These are phyloP conservation scores for Heliconius nattereri DNA, from an alignment of 1,140 invertebrate genomes.

Conservation along the genomic window DNA sequence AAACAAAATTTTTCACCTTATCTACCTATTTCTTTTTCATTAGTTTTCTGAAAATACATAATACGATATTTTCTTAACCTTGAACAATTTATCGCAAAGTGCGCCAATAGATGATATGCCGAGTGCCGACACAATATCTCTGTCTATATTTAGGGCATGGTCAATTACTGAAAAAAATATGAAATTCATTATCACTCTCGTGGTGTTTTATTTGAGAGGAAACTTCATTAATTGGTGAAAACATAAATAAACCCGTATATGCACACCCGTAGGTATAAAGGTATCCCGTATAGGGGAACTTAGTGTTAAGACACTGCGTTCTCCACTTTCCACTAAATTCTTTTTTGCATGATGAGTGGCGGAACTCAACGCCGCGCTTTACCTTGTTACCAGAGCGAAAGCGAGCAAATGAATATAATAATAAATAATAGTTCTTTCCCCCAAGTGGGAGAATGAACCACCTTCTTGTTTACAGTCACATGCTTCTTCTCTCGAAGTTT, in stretches of 20 bases:
- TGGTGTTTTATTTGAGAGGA: not conserved
- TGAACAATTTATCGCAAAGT: conserved; percentile 57
- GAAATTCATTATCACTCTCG: conserved; percentile 17
- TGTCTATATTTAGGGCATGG: conserved; percentile 61
- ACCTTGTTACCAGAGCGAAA: too few species aligned
- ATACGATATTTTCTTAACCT: conserved; percentile 47
- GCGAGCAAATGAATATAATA: too few species aligned
- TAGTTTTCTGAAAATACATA: conserved; percentile 21
- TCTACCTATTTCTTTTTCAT: not conserved
- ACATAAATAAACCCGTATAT: not conserved
- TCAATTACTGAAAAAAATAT: conserved; percentile 54
- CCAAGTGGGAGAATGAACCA: too few species aligned
- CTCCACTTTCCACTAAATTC: too few species aligned
- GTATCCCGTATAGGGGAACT: too few species aligned
- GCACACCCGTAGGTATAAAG: too few species aligned
- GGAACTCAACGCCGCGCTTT: too few species aligned
- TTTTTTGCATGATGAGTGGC: too few species aligned
- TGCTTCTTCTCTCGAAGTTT: not conserved
- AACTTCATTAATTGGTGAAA: not conserved
- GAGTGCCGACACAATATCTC: conserved; percentile 39
- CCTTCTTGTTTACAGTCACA: too few species aligned
- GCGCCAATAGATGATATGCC: conserved; percentile 48
- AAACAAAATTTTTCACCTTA: too few species aligned
- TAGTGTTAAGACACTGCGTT: too few species aligned
- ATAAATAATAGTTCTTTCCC: too few species aligned